Evolutionary conservation across 2,797 vertebrate genomes (phyloP), one percentile per base, ranked within the genome.

Genomic region (Tiaroga cobitis): DNA sequence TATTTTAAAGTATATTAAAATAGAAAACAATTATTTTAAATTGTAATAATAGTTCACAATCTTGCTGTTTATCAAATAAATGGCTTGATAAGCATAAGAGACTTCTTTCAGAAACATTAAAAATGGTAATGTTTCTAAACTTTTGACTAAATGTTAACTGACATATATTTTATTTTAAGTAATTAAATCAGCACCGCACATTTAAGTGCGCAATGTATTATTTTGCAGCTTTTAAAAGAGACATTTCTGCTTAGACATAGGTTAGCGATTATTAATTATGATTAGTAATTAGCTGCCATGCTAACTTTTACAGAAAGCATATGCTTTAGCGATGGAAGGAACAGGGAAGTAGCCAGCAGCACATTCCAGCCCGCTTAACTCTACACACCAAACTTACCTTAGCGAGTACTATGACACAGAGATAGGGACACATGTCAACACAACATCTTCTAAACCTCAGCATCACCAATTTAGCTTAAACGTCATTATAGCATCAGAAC

Each of bases 321-420:
- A 43, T 67, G 73, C 34, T 54, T 73, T 32, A 65, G 49, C 46
- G 3, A 61, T 72, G 56, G 10, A 70, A 63, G 43, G 54, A 75
- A 68, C 24, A 46, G 65, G 70, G 80, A 70, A 69, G 56, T 9
- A 72, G 73, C 32, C 79, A 69, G 76, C 78, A 78, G 59, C 80
- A 41, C 29, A 11, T 72, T 54, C 13, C n/a, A 75, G 82, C 41
- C n/a, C 24, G 34, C 56, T 85, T 32, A 65, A 82, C 80, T 77
- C 32, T 73, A 82, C 74, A 76, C 74, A 41, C 79, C 85, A 87
- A 32, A 80, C 91, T 90, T 88, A 90, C 91, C 91, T 90, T 68
- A 90, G 46, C 49, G 86, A 84, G 26, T 34, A 90, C 90, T 89
- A 85, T 16, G 72, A 78, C 59, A 88, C 41, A 90, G 63, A 87